Base-by-base conservation (phyloP, 2,888 invertebrate species). In the Branchipolynoe longqiensis region DNA sequence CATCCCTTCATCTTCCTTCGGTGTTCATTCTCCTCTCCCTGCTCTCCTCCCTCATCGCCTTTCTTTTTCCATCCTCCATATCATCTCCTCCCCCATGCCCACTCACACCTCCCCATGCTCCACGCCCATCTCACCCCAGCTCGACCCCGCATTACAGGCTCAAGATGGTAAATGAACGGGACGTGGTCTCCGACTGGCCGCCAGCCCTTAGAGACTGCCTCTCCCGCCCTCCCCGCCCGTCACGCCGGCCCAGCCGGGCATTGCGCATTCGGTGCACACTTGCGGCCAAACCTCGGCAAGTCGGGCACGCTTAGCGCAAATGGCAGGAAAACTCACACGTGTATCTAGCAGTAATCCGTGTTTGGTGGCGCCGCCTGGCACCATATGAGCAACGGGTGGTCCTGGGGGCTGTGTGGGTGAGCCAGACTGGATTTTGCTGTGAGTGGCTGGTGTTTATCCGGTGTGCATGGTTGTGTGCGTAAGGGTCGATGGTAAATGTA, bases 321-420 rank as follows among this genome's bases (percentile, higher is more conserved):
- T 82, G 82, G 82, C 22, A 82, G 58, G 56, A 82, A 82, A 58
- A 82, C 54, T 82, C 82, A 82, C 82, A 82, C 82, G 56, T 82
- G 82, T 56, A 58, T 58, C 56, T 22, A 2, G 54, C 14, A 12
- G 54, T 54, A 78, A 78, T 78, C 78, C 78, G 38, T 73, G 41
- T 73, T 73, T 73, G 73, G 38, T 73, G 25, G 64, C n/a, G 56
- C 56, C 22, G 22, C 56, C 3, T 3, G n/a, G n/a, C 56, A n/a
- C 3, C 18, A 1, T 22, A 56, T 25, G 56, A 12, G 25, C 56
- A 56, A 48, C 25, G 56, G 56, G 3, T 22, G 3, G 56, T 48
- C 48, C 48, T 12, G 8, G 48, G 8, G 48, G 8, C n/a, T 22
- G 56, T n/a, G 2, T 22, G 3, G 56, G 56, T 4, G 56, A 14